Conservation (phyloP, 2,888 invertebrate genomes). For the Nemapogon koenigi region DNA sequence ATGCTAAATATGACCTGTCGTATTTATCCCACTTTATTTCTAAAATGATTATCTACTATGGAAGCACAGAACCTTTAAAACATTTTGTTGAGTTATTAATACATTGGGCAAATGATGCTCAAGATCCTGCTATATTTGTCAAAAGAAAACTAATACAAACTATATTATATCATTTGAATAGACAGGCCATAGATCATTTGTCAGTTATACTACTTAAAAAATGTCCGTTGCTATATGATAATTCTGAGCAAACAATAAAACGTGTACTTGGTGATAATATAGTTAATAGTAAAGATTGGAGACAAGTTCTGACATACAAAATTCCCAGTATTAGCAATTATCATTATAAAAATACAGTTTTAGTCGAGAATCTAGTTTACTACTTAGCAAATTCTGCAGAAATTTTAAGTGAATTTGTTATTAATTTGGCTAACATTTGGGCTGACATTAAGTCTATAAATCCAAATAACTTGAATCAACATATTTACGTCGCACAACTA, state of each 20-base stretch:
- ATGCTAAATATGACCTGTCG: conserved; percentile 35
- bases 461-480: conserved; percentile 71
- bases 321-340: conserved; percentile 47
- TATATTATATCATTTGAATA: conserved; percentile 60
- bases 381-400: conserved; percentile 59
- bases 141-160: conserved; percentile 51
- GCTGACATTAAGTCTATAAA: conserved; percentile 68
- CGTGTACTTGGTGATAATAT: conserved; percentile 58
- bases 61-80: conserved; percentile 48
- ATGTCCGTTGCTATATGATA: conserved; percentile 45
- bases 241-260: conserved; percentile 40
- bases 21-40: conserved; percentile 65
- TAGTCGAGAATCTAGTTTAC: conserved; percentile 67
- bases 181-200: conserved; percentile 65
- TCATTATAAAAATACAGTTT: conserved; percentile 60
- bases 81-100: conserved; percentile 62
- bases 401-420: conserved; percentile 40
- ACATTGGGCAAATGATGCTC: conserved; percentile 43
- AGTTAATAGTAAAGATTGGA: conserved; percentile 67
- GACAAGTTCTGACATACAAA: conserved; percentile 60
- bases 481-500: conserved; percentile 72
- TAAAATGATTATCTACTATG: conserved; percentile 66
- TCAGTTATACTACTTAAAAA: conserved; percentile 62
- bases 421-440: conserved; percentile 71
- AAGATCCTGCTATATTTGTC: conserved; percentile 33